Conservation (phyloP, 2,113 vertebrate genomes). For the Tympanuchus pallidicinctus region DNA sequence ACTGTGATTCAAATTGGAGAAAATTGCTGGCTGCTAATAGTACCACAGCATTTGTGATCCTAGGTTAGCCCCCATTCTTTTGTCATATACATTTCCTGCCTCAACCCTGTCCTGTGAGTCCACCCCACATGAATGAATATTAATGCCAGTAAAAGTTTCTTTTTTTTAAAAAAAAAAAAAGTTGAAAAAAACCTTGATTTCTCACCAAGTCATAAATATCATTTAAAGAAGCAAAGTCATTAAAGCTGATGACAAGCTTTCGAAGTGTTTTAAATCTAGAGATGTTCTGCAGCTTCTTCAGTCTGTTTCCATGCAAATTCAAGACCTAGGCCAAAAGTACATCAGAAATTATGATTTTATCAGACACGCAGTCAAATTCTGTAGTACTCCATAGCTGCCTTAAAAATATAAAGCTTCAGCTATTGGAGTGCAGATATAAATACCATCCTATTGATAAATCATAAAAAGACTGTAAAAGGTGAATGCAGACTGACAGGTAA, state of each 20-base stretch:
- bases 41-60: background rate
- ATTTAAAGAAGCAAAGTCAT: constrained; percentile 84
- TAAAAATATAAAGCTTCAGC: background rate
- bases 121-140: background rate
- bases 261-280: constrained; percentile 77
- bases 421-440: background rate
- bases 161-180: background rate
- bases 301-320: constrained; percentile 85
- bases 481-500: background rate
- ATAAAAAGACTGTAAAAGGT: background rate
- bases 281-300: constrained; percentile 82
- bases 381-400: background rate
- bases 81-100: background rate
- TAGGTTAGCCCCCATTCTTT: background rate
- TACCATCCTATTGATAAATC: background rate
- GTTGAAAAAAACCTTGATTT: background rate
- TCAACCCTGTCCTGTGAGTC: background rate
- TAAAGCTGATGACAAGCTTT: constrained; percentile 83
- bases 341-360: background rate
- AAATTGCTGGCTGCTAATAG: background rate
- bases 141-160: background rate
- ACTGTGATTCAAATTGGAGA: background rate
- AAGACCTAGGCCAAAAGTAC: constrained; percentile 73
- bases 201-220: constrained; percentile 85
- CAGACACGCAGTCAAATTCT: background rate